Evolutionary conservation across 1,140 invertebrate species (phyloP).

Genomic region (Leptinotarsa lineolata): DNA sequence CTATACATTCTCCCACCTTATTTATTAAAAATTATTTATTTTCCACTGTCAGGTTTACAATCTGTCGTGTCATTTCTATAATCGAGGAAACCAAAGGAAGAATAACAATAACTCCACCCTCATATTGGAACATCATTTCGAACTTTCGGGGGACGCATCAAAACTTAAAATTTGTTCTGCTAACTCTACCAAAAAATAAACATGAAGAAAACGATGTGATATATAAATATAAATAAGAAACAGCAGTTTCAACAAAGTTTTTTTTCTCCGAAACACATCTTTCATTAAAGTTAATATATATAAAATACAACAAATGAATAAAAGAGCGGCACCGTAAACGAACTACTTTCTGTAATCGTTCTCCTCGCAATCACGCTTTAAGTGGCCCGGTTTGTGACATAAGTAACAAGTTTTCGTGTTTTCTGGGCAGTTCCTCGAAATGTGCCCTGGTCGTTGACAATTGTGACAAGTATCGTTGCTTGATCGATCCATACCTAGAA

Average conservation of each 20-base stretch:
- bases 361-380: conserved; percentile 86
- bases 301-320: conserved; percentile 39
- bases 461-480: conserved; percentile 77
- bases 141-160: conserved; percentile 20
- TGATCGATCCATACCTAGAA: conserved; percentile 49
- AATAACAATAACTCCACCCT: neutral
- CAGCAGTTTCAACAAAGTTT: conserved; percentile 31
- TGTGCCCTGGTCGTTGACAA: conserved; percentile 84
- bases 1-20: conserved; percentile 13
- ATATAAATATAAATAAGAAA: conserved; percentile 36
- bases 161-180: conserved; percentile 18
- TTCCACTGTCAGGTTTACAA: conserved; percentile 5
- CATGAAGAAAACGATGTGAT: conserved; percentile 30
- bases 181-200: conserved; percentile 27
- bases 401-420: conserved; percentile 84
- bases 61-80: conserved; percentile 12
- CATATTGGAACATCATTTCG: neutral
- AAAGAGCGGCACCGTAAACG: conserved; percentile 22
- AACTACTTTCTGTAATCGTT: conserved; percentile 57
- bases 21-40: conserved; percentile 25
- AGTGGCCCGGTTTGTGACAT: conserved; percentile 87
- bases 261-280: conserved; percentile 32
- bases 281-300: conserved; percentile 37
- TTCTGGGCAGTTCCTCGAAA: conserved; percentile 86
- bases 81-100: neutral